A percentile compares a stretch with the other conserved stretches of the same genome.
phyloP scores from a whole-genome alignment of 2,888 invertebrate species.

The Drosophila paranaensis region DNA sequence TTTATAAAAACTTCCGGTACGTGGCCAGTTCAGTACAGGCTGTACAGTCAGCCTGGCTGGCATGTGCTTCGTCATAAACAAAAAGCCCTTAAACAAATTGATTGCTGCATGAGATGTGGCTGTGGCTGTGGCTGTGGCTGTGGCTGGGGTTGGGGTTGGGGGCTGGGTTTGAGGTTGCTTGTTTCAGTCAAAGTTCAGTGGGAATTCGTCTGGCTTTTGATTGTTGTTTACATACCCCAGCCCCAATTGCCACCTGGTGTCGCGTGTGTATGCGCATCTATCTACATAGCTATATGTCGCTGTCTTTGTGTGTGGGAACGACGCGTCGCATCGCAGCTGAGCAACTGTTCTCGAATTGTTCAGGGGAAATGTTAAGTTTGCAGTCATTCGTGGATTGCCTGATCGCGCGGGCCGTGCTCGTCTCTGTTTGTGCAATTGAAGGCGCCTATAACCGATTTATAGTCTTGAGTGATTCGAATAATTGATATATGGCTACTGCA shows the following conservation, averaged over 20 bases:
- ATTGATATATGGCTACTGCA: slow-evolving; percentile 50
- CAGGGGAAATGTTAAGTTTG: slow-evolving; percentile 30
- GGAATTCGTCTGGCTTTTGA: slow-evolving; percentile 33
- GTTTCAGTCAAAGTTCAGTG: slow-evolving; percentile 60
- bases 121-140: background rate
- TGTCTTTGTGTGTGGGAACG: slow-evolving; percentile 11
- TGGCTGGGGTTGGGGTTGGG: background rate
- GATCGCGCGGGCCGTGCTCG: slow-evolving; percentile 38
- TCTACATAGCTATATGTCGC: slow-evolving; percentile 5
- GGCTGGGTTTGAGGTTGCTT: background rate
- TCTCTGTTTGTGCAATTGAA: slow-evolving; percentile 23
- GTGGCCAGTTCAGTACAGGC: slow-evolving; percentile 25
- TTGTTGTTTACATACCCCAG: slow-evolving; percentile 51
- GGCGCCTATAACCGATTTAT: slow-evolving; percentile 37
- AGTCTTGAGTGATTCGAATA: slow-evolving; percentile 28
- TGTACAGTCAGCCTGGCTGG: slow-evolving; percentile 30
- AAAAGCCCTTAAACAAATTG: slow-evolving; percentile 57
- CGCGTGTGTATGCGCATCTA: slow-evolving; percentile 16
- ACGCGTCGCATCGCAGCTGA: slow-evolving; percentile 21
- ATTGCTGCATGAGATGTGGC: slow-evolving; percentile 21
- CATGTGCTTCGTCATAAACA: slow-evolving; percentile 47
- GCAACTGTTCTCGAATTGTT: slow-evolving; percentile 19
- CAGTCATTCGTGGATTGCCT: slow-evolving; percentile 45
- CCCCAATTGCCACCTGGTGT: slow-evolving; percentile 62
- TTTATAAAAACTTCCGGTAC: slow-evolving; percentile 74